These are phyloP conservation scores for Pseudococcus jackbeardsleyi DNA, from an alignment of 2,888 invertebrate genomes.

Conservation along the genomic window DNA sequence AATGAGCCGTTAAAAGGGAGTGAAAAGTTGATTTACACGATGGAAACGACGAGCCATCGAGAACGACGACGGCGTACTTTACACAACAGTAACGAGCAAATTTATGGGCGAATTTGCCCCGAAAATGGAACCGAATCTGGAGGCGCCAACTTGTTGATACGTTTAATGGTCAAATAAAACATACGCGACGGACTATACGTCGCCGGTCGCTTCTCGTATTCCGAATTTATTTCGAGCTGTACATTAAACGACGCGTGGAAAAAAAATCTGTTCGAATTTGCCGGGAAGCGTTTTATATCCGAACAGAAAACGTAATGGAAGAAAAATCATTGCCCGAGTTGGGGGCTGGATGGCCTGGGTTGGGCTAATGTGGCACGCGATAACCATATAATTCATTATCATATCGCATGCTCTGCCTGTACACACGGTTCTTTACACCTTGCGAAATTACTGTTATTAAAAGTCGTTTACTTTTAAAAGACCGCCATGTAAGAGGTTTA, in stretches of 20 bases:
- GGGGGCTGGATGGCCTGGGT: neutral
- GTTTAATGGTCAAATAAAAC: conserved; percentile 47
- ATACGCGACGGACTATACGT: conserved; percentile 26
- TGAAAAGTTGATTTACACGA: conserved; percentile 20
- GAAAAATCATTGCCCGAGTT: neutral
- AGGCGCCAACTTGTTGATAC: conserved; percentile 54
- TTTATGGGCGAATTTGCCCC: conserved; percentile 23
- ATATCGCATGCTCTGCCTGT: conserved; percentile 42
- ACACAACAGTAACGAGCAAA: conserved; percentile 10
- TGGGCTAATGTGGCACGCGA: neutral
- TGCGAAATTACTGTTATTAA: conserved; percentile 52
- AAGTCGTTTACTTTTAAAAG: conserved; percentile 44
- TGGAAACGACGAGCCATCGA: conserved; percentile 26
- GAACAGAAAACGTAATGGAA: neutral
- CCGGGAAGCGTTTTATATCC: neutral
- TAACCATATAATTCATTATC: conserved; percentile 52
- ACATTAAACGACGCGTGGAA: conserved; percentile 15
- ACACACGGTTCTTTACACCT: conserved; percentile 52
- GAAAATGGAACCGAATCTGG: neutral
- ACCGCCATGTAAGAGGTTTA: neutral
- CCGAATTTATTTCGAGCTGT: neutral
- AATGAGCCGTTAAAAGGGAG: neutral
- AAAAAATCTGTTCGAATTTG: conserved; percentile 19
- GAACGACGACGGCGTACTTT: neutral
- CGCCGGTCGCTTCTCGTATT: conserved; percentile 36